phyloP scores from a whole-genome alignment of 2,888 invertebrate genomes.

The Agonopterix alstromeriana region DNA sequence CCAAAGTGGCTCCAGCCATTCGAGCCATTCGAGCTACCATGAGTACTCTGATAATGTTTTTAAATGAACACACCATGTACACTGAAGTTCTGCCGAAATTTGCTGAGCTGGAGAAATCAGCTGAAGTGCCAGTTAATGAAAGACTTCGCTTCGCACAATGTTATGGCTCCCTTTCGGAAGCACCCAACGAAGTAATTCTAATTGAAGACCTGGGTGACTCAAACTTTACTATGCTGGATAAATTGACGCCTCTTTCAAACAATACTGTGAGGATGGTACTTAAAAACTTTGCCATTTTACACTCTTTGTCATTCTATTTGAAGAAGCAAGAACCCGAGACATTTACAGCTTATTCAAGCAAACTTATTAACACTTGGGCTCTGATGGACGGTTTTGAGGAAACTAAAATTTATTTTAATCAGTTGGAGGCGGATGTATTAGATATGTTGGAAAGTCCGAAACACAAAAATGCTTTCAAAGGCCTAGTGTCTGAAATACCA shows the following conservation, averaged over 20 bases:
- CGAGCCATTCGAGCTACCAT: constrained; percentile 13
- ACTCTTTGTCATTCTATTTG: constrained; percentile 28
- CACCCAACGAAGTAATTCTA: constrained; percentile 30
- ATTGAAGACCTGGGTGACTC: constrained; percentile 31
- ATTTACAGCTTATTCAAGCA: constrained; percentile 13
- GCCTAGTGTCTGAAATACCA: background rate
- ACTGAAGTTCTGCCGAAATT: constrained; percentile 25
- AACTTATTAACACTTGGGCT: constrained; percentile 13
- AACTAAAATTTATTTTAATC: background rate
- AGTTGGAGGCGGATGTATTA: constrained; percentile 4
- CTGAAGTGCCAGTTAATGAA: constrained; percentile 20
- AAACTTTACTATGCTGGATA: constrained; percentile 25
- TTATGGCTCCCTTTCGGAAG: constrained; percentile 24
- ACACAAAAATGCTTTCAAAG: background rate
- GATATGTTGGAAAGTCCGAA: background rate
- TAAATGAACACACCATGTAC: constrained; percentile 31
- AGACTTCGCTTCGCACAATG: constrained; percentile 24
- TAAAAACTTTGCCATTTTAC: constrained; percentile 26
- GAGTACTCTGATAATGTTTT: constrained; percentile 16
- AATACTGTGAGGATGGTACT: constrained; percentile 19
- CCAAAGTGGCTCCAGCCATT: constrained; percentile 24
- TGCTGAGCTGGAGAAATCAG: constrained; percentile 18
- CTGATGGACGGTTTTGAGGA: background rate
- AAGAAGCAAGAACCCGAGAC: constrained; percentile 24
- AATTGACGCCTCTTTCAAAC: constrained; percentile 11